Evolutionary conservation across 2,888 invertebrate species (phyloP), one percentile per base, ranked within the genome.

Genomic region (Heliconius aoede): DNA sequence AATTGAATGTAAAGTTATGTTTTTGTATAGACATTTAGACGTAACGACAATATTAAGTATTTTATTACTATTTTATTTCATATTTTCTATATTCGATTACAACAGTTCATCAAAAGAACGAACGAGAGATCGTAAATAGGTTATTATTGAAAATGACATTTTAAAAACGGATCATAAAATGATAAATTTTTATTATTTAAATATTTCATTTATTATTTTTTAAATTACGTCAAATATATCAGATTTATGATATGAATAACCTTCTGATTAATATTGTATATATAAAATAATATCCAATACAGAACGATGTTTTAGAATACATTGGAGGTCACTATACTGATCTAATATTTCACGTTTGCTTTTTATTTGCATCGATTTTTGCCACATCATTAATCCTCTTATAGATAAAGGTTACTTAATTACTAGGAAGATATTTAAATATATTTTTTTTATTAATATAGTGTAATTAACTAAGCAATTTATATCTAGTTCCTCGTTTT

Each of bases 201-300:
- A 71, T 46, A 60, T 21, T 11, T 72, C 61, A 55, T 62, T 24
- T n/a, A n/a, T n/a, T n/a, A n/a, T 26, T 24, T 21, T 21, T 55
- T 62, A 11, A 36, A 62, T 26, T 1, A 30, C 55, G 30, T 46
- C 65, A 69, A 68, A 79, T 72, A 72, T 46, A 40, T 72, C 24
- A 55, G 58, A 72, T 61, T 72, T 65, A 64, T 30, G 51, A 67
- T 75, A 73, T 68, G 36, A 72, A 58, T 51, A 64, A 65, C 78
- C 78, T 76, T 79, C 68, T 46, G 18, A 55, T 15, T n/a, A 61
- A 74, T 73, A 67, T 68, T 40, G 24, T 68, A 68, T 71, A 76
- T 69, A 68, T 65, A 18, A 18, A 76, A 36, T 28, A 67, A 68
- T 55, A 61, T 72, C 40, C n/a, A 75, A 76, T 67, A 18, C 24